Evolutionary conservation across 2,888 invertebrate species (phyloP), one percentile per base, ranked within the genome.

Genomic region (Nineta flava): DNA sequence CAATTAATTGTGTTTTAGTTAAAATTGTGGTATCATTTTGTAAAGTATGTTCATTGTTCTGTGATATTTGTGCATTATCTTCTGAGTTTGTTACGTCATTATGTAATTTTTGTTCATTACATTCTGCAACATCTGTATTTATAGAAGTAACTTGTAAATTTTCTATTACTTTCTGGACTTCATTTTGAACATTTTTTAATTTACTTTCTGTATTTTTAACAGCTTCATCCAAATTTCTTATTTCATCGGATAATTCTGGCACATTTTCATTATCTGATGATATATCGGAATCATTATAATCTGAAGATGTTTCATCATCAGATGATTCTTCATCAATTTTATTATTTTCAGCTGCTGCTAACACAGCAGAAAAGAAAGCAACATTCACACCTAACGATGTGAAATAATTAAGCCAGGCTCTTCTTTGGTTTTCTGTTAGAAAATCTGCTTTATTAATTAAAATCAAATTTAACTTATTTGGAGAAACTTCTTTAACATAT

Each of bases 381-480:
- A 87, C 81, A 43, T 73, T 73, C 2, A 92, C 73, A 50, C 79
- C 67, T 17, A 78, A 68, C 51, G 74, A 68, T 49, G 77, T 73
- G 62, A 95, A 96, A 69, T 92, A 92, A 49, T 83, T 73, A 0
- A 86, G 83, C 96, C 96, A 97, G 49, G 69, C 67, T 57, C 79
- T 68, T 54, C 96, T 75, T 65, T 96, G 95, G 55, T 76, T 68
- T 43, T 77, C 74, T 0, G 80, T 88, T 13, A 96, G 74, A 60
- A 90, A 82, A 66, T 99, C 99, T 0, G 97, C 88, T 65, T 99
- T 99, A 67, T 99, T 99, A 19, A 97, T 70, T 31, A 99, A 71
- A 32, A 99, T 73, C 61, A 96, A 71, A 63, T 86, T 90, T 52
- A 76, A 68, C 64, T 93, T 92, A 15, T 72, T 63, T 1, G 68